Conservation (phyloP, 2,113 vertebrate species). For the Uria aalge region DNA sequence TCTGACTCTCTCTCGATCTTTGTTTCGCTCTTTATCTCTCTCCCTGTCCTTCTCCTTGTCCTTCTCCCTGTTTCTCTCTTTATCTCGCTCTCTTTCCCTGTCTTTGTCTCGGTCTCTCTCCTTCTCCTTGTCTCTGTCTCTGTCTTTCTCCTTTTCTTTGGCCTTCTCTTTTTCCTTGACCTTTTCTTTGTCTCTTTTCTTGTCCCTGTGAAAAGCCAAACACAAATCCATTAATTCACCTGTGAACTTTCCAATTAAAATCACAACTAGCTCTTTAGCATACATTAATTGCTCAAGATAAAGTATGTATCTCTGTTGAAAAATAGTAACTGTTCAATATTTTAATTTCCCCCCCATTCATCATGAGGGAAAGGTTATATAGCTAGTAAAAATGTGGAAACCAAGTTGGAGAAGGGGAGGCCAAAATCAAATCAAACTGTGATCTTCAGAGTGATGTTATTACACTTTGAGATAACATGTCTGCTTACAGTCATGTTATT, state of each 20-base stretch:
- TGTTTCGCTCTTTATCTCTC: conserved; percentile 70
- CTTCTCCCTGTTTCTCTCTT: conserved; percentile 68
- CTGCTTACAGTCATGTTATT: background rate
- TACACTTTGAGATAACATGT: background rate
- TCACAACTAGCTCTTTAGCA: background rate
- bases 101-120: conserved; percentile 70
- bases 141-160: conserved; percentile 72
- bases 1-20: conserved; percentile 65
- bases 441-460: background rate
- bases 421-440: background rate
- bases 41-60: conserved; percentile 68
- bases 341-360: background rate
- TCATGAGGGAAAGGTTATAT: background rate
- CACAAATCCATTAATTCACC: conserved; percentile 39
- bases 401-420: background rate
- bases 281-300: background rate
- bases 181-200: conserved; percentile 79
- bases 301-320: background rate
- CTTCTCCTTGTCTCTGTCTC: conserved; percentile 72
- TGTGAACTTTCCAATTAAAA: conserved; percentile 29
- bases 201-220: conserved; percentile 75
- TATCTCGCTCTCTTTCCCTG: conserved; percentile 70
- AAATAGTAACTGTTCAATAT: background rate
- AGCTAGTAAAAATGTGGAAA: background rate
- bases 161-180: conserved; percentile 75